Evolutionary conservation across 1,140 invertebrate genomes (phyloP), one percentile per base, ranked within the genome.

Genomic region (Diachasmimorpha longicaudata): DNA sequence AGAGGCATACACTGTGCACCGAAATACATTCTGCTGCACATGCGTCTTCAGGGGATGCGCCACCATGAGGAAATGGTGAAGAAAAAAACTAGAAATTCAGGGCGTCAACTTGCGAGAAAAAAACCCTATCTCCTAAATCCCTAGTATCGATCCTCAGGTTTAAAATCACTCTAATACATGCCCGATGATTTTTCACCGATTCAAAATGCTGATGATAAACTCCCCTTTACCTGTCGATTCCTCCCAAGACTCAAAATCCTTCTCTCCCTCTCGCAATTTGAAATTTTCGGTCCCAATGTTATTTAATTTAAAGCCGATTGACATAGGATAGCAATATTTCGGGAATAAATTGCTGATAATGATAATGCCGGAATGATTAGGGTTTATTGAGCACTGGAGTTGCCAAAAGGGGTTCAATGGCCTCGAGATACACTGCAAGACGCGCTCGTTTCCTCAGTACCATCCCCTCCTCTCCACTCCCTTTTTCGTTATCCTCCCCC

Each of bases 351-450:
- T 70, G 82, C 83, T 78, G 81, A 84, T 83, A 81, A 84, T 83
- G 78, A 79, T 77, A 81, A 82, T 80, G 81, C n/a, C 14, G 6
- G 63, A 66, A 31, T 46, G 23, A 52, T 74, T 37, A 23, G n/a
- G 13, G 31, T 37, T 37, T 80, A 81, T 31, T 31, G 31, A 81
- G 73, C 78, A 58, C 79, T 79, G 79, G 76, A 82, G 74, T 81
- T 83, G 81, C 81, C 81, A 80, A 84, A 85, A 85, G 74, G 81
- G 80, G 87, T 89, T 89, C 87, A 89, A 87, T 83, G 87, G 71
- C 87, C 87, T 84, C 83, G 84, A 84, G 86, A 87, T 88, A 85
- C 86, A 88, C 87, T 89, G 86, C 85, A 88, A 88, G 85, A 87
- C 84, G 85, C 86, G 81, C 77, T 75, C 11, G 44, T 46, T 46